phyloP scores from a whole-genome alignment of 2,888 invertebrate species.

The Plagodis dolabraria region DNA sequence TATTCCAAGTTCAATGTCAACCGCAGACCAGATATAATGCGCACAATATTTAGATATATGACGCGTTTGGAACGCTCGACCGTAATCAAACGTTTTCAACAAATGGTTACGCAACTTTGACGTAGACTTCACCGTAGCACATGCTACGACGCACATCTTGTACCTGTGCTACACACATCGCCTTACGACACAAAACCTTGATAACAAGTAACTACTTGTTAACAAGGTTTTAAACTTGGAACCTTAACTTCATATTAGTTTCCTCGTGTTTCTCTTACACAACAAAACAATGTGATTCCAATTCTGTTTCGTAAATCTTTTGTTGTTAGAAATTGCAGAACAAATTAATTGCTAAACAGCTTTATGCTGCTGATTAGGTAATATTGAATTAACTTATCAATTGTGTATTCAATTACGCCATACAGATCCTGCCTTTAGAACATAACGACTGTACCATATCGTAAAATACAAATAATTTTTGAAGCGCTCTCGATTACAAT shows the following conservation, averaged over 20 bases:
- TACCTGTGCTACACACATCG: conserved; percentile 27
- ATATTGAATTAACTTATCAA: too few relatives aligned
- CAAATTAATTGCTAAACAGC: conserved; percentile 6
- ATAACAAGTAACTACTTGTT: conserved; percentile 3
- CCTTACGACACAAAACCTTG: conserved; percentile 21
- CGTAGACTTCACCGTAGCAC: conserved; percentile 24
- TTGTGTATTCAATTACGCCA: conserved; percentile 4
- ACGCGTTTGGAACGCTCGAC: conserved; percentile 17
- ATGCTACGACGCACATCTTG: conserved; percentile 28
- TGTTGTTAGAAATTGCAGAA: conserved; percentile 15
- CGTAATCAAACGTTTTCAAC: conserved; percentile 27
- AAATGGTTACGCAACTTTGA: conserved; percentile 23
- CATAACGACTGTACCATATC: neutral
- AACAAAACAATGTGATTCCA: conserved; percentile 3
- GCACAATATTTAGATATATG: conserved; percentile 30
- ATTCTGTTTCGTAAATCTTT: conserved; percentile 8
- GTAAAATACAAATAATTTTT: neutral
- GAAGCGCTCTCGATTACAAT: too few relatives aligned
- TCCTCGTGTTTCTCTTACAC: conserved; percentile 13
- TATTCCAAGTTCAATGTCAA: conserved; percentile 35
- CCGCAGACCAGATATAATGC: conserved; percentile 22
- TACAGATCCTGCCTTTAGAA: neutral
- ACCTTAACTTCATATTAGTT: conserved; percentile 9
- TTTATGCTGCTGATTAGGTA: too few relatives aligned
- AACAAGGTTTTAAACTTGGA: too few relatives aligned